Evolutionary conservation across 2,797 vertebrate genomes (phyloP).

Genomic region (Gymnoscopelus microlampas): DNA sequence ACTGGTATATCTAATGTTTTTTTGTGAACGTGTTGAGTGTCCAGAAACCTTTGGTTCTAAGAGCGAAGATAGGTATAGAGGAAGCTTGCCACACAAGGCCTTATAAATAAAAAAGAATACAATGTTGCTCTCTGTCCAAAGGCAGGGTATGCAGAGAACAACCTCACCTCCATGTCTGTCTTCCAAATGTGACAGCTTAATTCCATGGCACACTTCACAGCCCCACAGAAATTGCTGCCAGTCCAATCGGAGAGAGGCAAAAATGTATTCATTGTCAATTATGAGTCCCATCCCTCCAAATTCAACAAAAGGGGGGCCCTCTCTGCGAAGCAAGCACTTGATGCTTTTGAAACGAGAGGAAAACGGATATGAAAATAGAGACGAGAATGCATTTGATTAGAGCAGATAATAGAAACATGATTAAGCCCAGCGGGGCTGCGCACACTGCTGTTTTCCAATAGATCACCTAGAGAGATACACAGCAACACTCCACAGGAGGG

Average conservation of each 20-base stretch:
- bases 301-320: slow-evolving; percentile 61
- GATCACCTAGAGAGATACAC: slow-evolving; percentile 76
- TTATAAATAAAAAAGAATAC: too few relatives aligned
- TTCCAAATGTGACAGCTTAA: slow-evolving; percentile 79
- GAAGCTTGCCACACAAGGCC: too few relatives aligned
- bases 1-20: too few relatives aligned
- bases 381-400: slow-evolving; percentile 78
- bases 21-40: too few relatives aligned
- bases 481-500: slow-evolving; percentile 63
- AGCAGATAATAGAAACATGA: slow-evolving; percentile 79
- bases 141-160: slow-evolving; percentile 60
- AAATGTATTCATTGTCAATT: slow-evolving; percentile 82
- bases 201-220: slow-evolving; percentile 72
- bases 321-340: slow-evolving; percentile 64
- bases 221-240: slow-evolving; percentile 68
- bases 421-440: slow-evolving; percentile 77
- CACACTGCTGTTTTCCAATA: slow-evolving; percentile 72
- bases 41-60: too few relatives aligned
- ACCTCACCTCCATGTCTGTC: slow-evolving; percentile 55
- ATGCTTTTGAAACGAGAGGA: slow-evolving; percentile 48
- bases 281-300: slow-evolving; percentile 78
- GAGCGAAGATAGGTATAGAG: too few relatives aligned
- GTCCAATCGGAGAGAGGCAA: slow-evolving; percentile 64
- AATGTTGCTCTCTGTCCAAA: slow-evolving; percentile 6
- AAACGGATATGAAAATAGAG: slow-evolving; percentile 68